These are phyloP conservation scores for Ditula angustiorana DNA, from an alignment of 2,888 invertebrate species.

Conservation along the genomic window DNA sequence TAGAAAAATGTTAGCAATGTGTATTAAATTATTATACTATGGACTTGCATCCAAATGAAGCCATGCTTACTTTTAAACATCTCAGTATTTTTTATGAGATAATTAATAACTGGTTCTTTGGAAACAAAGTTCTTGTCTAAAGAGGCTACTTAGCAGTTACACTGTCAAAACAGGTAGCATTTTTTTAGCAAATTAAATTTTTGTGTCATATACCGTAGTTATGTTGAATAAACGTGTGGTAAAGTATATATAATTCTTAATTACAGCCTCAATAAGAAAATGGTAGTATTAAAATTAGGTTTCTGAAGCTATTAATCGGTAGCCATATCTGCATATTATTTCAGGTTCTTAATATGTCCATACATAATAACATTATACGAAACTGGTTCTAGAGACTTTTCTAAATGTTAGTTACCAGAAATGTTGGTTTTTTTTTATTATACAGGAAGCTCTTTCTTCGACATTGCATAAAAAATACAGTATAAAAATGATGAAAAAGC, in stretches of 20 bases:
- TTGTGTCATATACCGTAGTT: background rate
- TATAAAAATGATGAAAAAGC: no score
- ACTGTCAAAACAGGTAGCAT: background rate
- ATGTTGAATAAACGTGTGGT: background rate
- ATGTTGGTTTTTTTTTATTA: background rate
- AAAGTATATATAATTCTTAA: background rate
- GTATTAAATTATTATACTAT: no score
- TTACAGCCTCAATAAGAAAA: background rate
- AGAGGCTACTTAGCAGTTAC: no score
- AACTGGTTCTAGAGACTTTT: background rate
- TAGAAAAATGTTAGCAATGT: background rate
- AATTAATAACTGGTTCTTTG: no score
- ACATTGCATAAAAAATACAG: background rate
- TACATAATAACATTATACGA: background rate
- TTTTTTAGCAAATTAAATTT: background rate
- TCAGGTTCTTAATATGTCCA: background rate
- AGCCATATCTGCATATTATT: constrained; percentile 28
- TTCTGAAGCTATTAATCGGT: constrained; percentile 13
- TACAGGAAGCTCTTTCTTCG: background rate
- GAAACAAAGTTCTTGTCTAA: no score
- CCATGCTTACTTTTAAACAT: no score
- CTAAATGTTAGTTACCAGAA: background rate
- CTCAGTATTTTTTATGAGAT: no score
- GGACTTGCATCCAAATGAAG: no score
- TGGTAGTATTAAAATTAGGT: constrained; percentile 1